Percentiles rank a stretch among this genome's conserved stretches.
Evolutionary conservation across 2,888 invertebrate species (phyloP).

Genomic region (Mactromeris polynyma): DNA sequence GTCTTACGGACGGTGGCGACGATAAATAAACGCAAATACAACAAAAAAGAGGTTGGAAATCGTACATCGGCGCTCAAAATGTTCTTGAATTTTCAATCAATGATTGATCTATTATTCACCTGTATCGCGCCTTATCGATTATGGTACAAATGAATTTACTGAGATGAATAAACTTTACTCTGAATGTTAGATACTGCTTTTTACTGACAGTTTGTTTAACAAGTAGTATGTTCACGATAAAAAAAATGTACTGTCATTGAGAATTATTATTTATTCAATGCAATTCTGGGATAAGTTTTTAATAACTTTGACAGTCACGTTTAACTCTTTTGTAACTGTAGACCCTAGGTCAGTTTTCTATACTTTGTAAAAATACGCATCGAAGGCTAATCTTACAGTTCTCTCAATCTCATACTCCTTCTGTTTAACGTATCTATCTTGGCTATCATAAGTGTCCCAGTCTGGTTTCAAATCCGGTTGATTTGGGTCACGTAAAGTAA

Average conservation of each 20-base stretch:
- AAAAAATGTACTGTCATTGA: background rate
- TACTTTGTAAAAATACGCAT: background rate
- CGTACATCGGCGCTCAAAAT: too few species aligned
- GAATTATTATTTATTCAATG: background rate
- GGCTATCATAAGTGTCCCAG: conserved; percentile 70
- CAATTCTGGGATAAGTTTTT: too few species aligned
- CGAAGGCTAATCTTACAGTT: background rate
- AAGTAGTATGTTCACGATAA: background rate
- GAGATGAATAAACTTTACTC: too few species aligned
- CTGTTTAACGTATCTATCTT: conserved; percentile 49
- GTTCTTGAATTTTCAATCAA: too few species aligned
- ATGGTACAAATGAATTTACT: too few species aligned
- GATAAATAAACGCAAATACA: too few species aligned
- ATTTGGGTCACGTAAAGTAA: conserved; percentile 69
- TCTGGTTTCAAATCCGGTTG: conserved; percentile 70
- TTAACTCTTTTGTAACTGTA: background rate
- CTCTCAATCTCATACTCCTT: conserved; percentile 33
- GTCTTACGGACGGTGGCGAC: too few species aligned
- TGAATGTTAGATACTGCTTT: background rate
- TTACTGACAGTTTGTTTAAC: background rate
- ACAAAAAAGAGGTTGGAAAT: too few species aligned
- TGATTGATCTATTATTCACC: too few species aligned
- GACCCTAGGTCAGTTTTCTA: background rate
- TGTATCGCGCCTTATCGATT: too few species aligned
- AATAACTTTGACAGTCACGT: too few species aligned